A percentile compares a stretch with the other conserved stretches of the same genome.
These are phyloP conservation scores for Apamea monoglypha DNA, from an alignment of 2,888 invertebrate genomes.

Conservation along the genomic window DNA sequence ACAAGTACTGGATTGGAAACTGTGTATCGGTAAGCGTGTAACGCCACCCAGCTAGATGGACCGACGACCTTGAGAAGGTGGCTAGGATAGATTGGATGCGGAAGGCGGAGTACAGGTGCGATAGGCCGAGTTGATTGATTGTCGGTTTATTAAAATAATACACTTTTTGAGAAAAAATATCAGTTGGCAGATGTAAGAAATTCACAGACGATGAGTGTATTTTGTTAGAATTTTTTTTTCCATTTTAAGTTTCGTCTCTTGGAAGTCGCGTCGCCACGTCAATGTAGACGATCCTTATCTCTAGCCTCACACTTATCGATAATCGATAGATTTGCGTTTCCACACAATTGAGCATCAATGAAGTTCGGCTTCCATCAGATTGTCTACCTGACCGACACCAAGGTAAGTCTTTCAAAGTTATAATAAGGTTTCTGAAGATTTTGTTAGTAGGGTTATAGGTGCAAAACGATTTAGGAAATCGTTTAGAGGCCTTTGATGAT, in stretches of 20 bases:
- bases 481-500: background rate
- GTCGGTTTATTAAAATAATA: background rate
- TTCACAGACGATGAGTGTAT: too few relatives aligned
- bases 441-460: background rate
- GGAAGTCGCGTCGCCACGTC: background rate
- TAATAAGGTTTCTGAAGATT: conserved; percentile 46
- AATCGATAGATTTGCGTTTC: conserved; percentile 72
- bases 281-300: conserved; percentile 16
- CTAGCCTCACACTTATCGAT: conserved; percentile 50
- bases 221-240: too few relatives aligned
- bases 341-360: conserved; percentile 70
- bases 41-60: background rate
- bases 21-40: rapidly evolving
- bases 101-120: background rate
- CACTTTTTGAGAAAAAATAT: background rate
- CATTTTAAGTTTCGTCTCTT: too few relatives aligned
- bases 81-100: background rate
- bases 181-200: background rate
- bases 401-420: conserved; percentile 22
- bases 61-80: background rate
- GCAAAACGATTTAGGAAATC: background rate
- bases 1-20: background rate
- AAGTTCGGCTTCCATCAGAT: conserved; percentile 48
- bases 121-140: too few relatives aligned
- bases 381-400: conserved; percentile 47